Evolutionary conservation across 2,888 invertebrate species (phyloP).

Genomic region (Cheilosia vernalis): DNA sequence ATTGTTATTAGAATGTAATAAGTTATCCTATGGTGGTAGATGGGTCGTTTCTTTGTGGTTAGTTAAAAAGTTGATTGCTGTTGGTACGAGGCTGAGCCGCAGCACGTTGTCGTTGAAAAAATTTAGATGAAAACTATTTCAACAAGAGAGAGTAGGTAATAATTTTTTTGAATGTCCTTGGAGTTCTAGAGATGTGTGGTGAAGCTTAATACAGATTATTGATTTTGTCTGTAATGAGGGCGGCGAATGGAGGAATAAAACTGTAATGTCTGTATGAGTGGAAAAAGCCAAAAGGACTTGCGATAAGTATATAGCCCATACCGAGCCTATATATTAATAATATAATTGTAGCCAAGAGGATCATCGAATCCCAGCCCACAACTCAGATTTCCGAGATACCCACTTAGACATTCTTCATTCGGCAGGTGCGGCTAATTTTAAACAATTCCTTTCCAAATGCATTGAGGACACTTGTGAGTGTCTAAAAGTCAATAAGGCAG

Average conservation of each 20-base stretch:
- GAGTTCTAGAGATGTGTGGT: conserved; percentile 13
- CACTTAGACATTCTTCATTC: conserved; percentile 86
- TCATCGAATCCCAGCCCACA: too few species aligned
- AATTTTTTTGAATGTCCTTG: conserved; percentile 60
- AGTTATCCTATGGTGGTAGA: conserved; percentile 44
- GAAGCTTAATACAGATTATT: conserved; percentile 43
- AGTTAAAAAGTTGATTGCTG: conserved; percentile 58
- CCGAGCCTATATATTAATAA: too few species aligned
- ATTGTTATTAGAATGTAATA: conserved; percentile 74
- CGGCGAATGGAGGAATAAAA: neutral
- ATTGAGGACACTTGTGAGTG: conserved; percentile 91
- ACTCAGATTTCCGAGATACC: too few species aligned
- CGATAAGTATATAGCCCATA: too few species aligned
- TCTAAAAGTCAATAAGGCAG: conserved; percentile 84
- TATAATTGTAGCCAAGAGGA: too few species aligned
- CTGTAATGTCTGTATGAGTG: too few species aligned
- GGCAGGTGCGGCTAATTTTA: conserved; percentile 88
- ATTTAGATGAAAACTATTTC: conserved; percentile 47
- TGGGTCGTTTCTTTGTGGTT: conserved; percentile 46
- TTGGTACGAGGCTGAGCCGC: conserved; percentile 22
- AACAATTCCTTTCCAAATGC: conserved; percentile 89
- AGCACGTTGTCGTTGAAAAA: neutral
- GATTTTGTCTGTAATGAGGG: neutral
- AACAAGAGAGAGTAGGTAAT: conserved; percentile 48
- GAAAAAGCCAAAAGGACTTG: too few species aligned